A percentile compares a stretch with the other conserved stretches of the same genome.
Conservation (phyloP, 64 coral and sea anemone genomes). For the Actinia equina region DNA sequence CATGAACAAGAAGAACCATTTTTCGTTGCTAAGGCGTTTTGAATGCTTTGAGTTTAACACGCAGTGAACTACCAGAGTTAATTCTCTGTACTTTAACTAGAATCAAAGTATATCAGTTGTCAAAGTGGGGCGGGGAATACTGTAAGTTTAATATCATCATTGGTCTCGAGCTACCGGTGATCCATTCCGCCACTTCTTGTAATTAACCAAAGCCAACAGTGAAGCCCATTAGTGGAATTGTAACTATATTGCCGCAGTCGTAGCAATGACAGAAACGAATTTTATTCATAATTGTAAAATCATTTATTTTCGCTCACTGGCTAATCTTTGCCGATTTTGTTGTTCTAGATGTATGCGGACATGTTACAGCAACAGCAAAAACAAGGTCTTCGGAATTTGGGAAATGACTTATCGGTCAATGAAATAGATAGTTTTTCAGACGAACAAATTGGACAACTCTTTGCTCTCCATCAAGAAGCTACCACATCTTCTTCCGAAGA, state of each 20-base stretch:
- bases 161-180: no score
- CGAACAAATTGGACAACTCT: slow-evolving; percentile 49
- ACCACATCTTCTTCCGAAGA: not conserved
- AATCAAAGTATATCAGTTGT: no score
- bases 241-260: not conserved
- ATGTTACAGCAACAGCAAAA: slow-evolving; percentile 46
- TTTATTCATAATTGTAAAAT: not conserved
- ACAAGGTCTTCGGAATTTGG: slow-evolving; percentile 23
- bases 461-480: slow-evolving; percentile 47
- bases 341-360: slow-evolving; percentile 57
- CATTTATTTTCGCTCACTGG: slow-evolving; percentile 1
- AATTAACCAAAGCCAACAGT: no score
- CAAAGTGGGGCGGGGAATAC: no score
- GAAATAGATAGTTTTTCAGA: slow-evolving; percentile 18
- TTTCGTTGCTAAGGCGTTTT: no score
- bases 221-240: not conserved
- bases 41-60: no score
- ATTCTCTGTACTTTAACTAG: no score
- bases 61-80: no score
- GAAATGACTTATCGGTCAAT: slow-evolving; percentile 31
- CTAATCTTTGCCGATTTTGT: not conserved
- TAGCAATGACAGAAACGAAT: not conserved
- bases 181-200: no score
- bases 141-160: no score
- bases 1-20: no score